A percentile compares a stretch with the other conserved stretches of the same genome.
These are phyloP conservation scores for Anser cygnoides DNA, from an alignment of 2,113 vertebrate genomes.

Conservation along the genomic window DNA sequence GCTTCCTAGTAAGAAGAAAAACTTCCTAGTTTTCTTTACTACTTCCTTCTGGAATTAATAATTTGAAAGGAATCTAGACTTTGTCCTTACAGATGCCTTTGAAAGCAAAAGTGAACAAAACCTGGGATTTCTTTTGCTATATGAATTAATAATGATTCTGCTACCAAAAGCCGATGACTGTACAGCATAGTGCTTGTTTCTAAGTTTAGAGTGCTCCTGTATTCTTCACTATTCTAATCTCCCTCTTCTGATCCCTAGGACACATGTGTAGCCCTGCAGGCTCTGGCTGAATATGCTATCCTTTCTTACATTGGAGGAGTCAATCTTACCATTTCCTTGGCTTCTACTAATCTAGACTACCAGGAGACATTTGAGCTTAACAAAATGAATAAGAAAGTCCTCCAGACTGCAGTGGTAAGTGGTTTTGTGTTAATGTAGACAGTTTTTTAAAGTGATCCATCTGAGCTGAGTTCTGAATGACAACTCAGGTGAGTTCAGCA, in stretches of 20 bases:
- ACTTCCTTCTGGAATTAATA: neutral
- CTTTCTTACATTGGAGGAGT: constrained; percentile 89
- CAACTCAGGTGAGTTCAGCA: neutral
- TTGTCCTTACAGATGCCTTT: neutral
- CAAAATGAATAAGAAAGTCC: constrained; percentile 88
- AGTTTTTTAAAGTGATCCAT: rapidly evolving
- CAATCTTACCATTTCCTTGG: constrained; percentile 93
- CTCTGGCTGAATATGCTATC: constrained; percentile 93
- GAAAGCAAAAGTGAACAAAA: neutral
- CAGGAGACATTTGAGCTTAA: constrained; percentile 93
- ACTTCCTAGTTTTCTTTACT: neutral
- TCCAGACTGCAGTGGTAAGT: constrained; percentile 87
- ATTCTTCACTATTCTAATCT: neutral
- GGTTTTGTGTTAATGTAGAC: neutral
- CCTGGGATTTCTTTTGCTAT: neutral
- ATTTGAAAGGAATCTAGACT: neutral
- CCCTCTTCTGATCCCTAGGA: constrained; percentile 75
- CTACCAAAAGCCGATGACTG: neutral
- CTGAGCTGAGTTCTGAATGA: neutral
- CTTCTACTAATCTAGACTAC: constrained; percentile 94
- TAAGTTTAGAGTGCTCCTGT: neutral
- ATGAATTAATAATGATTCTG: neutral
- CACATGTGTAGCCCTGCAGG: constrained; percentile 92
- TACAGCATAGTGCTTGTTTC: neutral
- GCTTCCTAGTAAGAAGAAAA: neutral